These are phyloP conservation scores for Apoderus coryli DNA, from an alignment of 2,888 invertebrate genomes.

Conservation along the genomic window DNA sequence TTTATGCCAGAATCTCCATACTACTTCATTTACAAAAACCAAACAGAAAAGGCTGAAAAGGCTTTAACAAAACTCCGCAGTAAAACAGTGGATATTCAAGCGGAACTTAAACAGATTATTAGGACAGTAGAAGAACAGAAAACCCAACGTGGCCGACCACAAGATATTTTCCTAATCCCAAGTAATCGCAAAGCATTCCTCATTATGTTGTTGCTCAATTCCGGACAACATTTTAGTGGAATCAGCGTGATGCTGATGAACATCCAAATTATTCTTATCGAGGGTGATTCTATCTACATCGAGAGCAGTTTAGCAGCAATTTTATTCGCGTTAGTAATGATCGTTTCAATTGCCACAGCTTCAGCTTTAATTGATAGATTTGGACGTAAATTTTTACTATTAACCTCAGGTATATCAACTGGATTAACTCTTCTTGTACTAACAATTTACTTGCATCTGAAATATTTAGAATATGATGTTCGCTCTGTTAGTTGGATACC, in stretches of 20 bases:
- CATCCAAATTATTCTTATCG: slow-evolving; percentile 27
- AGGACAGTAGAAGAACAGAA: slow-evolving; percentile 26
- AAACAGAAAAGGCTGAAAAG: slow-evolving; percentile 23
- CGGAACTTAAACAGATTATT: slow-evolving; percentile 26
- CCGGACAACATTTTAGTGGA: slow-evolving; percentile 29
- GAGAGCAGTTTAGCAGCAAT: slow-evolving; percentile 26
- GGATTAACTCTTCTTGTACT: slow-evolving; percentile 25
- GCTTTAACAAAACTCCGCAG: slow-evolving; percentile 24
- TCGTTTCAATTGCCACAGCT: slow-evolving; percentile 25
- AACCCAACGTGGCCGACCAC: slow-evolving; percentile 23
- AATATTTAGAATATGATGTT: slow-evolving; percentile 22
- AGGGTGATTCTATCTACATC: slow-evolving; percentile 26
- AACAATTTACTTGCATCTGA: slow-evolving; percentile 27
- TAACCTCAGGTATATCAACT: slow-evolving; percentile 25
- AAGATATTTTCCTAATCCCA: slow-evolving; percentile 25
- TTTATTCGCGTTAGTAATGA: slow-evolving; percentile 27
- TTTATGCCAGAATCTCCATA: slow-evolving; percentile 31
- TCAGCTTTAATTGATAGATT: slow-evolving; percentile 27
- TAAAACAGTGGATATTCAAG: slow-evolving; percentile 21
- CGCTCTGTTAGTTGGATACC: slow-evolving; percentile 27
- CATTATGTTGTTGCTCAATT: slow-evolving; percentile 29
- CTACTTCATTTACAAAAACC: slow-evolving; percentile 24
- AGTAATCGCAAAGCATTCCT: slow-evolving; percentile 28
- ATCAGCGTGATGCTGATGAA: slow-evolving; percentile 32
- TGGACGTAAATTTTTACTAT: slow-evolving; percentile 27